Evolutionary conservation across 2,888 invertebrate species (phyloP), one percentile per base, ranked within the genome.

Genomic region (Drosophila cracens): DNA sequence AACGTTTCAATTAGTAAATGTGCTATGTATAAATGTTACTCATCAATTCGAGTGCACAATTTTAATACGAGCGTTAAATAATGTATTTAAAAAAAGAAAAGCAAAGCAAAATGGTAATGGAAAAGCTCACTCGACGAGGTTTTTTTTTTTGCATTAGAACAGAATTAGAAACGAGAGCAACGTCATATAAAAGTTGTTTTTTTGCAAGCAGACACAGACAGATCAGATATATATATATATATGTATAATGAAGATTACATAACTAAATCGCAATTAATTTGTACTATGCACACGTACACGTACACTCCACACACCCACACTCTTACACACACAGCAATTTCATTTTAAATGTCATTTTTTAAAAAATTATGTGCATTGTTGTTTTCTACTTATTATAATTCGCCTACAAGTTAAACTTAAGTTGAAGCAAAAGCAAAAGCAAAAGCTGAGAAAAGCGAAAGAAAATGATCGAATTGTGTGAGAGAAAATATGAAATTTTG

Each of bases 1-100:
- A 70, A 87, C 84, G 87, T 86, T 86, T 86, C 89, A 86, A 86
- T 86, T 89, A 86, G 84, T 87, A 86, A 89, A 79, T 87, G 89
- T 88, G 89, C 84, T 85, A 81, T 46, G 46, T 27, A 46, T 76
- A 74, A 76, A 73, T 62, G 56, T 70, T 38, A 49, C 70, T 66
- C 60, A 29, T 7, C 10, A 51, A 63, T 38, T 69, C 60, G 79
- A 77, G 67, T 76, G 75, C 62, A 75, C 67, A 67, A 43, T 64
- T 77, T 72, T 64, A 63, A 61, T 66, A 49, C 61, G 67, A 68
- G 63, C 67, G 64, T 56, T 70, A 54, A 57, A 59, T 40, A 62
- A 71, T 71, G 61, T 66, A 43, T 64, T 70, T 33, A 48, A 61
- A 38, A n/a, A 29, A 40, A 51, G 38, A 4, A 11, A 21, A 25